Base-by-base conservation (phyloP, 2,113 vertebrate genomes). In the Boleophthalmus pectinirostris region DNA sequence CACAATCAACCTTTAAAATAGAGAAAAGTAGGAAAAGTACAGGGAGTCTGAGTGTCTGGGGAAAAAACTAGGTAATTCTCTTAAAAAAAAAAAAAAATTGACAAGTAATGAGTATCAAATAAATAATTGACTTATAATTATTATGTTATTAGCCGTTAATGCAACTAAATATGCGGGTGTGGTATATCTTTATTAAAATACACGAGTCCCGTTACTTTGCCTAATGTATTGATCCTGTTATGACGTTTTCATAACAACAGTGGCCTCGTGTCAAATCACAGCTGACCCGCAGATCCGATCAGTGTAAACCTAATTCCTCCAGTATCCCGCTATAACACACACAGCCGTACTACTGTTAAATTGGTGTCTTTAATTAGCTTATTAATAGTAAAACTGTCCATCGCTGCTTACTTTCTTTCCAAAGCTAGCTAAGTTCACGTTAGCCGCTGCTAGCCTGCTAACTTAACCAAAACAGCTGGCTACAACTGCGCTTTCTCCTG, bases 391-490 rank as follows among this genome's bases (percentile, higher is more conserved):
- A 21, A 45, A 14, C 35, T 29, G 7, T 1, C 12, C 45, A 2
- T 24, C 24, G 14, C 45, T 12, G 7, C 33, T 2, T 1, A 51
- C 43, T 60, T 43, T 46, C 20, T 2, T 14, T 33, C 21, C 3
- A 16, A 3, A 11, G 72, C 74, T 78, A 79, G 86, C 85, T 81
- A 56, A 57, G 75, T 81, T 69, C 23, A 45, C n/a, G 85, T 81
- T 90, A 87, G 87, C 88, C 58, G 78, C 79, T 71, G 82, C 73
- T 87, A 90, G 83, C 85, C 80, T 20, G 89, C 87, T 86, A 89
- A 78, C 82, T 46, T 72, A 77, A 83, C 73, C 77, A 45, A 70
- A 87, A 85, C 89, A 91, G 89, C 89, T 89, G 88, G 75, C 69
- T 67, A 16, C 82, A 65, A 45, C 68, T 45, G 74, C 47, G 33